Evolutionary conservation across 2,888 invertebrate genomes (phyloP).

Genomic region (Tenthredo scrophulariae): DNA sequence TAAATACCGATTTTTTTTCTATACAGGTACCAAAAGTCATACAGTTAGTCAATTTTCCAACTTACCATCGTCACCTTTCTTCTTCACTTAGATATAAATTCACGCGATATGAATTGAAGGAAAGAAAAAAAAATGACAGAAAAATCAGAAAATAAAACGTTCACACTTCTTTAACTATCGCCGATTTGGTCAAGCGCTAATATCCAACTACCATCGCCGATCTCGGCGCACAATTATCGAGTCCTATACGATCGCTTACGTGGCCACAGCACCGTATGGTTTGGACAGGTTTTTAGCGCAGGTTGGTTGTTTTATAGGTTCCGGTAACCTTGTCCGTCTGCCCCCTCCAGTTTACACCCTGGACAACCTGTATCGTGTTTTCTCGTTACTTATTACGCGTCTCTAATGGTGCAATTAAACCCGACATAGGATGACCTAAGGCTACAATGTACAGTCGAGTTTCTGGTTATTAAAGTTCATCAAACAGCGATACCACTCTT

Average conservation of each 20-base stretch:
- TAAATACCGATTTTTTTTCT: not conserved
- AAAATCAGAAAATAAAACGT: not conserved
- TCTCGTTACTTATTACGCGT: slow-evolving; percentile 9
- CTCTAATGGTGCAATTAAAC: slow-evolving; percentile 3
- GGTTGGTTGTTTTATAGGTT: slow-evolving; percentile 72
- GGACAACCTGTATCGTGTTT: slow-evolving; percentile 29
- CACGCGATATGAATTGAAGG: not conserved
- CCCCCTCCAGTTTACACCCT: slow-evolving; percentile 60
- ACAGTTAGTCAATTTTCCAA: not conserved
- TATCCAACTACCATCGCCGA: slow-evolving; percentile 45
- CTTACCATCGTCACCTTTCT: slow-evolving; percentile 10
- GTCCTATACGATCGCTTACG: slow-evolving; percentile 59
- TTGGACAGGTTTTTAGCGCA: slow-evolving; percentile 67
- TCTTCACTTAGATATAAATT: not conserved
- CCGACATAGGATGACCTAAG: not conserved
- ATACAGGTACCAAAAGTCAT: not conserved
- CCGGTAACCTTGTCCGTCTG: slow-evolving; percentile 70
- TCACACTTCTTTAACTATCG: not conserved
- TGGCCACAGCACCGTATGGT: slow-evolving; percentile 65
- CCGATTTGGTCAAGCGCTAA: slow-evolving; percentile 2
- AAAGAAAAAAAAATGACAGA: not conserved
- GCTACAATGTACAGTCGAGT: not conserved
- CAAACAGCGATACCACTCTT: not conserved
- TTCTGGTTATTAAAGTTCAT: slow-evolving; percentile 18
- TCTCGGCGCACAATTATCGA: slow-evolving; percentile 42